Percentiles rank a stretch among this genome's conserved stretches.
phyloP scores from a whole-genome alignment of 2,888 invertebrate species.

The Epinotia nisella region DNA sequence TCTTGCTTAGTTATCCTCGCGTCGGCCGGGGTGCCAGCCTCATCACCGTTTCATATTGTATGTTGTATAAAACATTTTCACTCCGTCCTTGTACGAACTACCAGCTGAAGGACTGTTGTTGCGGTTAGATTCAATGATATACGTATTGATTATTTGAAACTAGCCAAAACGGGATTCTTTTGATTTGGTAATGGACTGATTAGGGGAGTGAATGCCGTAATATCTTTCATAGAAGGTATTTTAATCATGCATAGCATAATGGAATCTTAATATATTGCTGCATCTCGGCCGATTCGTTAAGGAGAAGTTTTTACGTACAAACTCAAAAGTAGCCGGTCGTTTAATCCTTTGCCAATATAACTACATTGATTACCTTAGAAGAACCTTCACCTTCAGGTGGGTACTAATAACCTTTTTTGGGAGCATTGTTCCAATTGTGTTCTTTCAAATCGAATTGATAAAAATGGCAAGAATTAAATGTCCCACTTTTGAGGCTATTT shows the following conservation, averaged over 20 bases:
- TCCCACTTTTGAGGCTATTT: background rate
- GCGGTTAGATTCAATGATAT: background rate
- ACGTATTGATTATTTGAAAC: background rate
- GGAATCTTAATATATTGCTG: background rate
- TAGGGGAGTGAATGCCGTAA: background rate
- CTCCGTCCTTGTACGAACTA: background rate
- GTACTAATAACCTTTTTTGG: too few species aligned
- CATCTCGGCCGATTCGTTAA: constrained; percentile 5
- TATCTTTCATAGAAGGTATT: background rate
- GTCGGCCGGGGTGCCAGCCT: constrained; percentile 10
- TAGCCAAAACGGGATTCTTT: background rate
- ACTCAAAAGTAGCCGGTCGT: background rate
- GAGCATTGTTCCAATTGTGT: too few species aligned
- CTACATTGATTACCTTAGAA: background rate
- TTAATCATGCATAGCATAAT: background rate
- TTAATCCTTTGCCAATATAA: background rate
- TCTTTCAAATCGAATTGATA: too few species aligned
- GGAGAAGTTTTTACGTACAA: background rate
- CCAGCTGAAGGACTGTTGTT: background rate
- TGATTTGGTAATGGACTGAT: background rate
- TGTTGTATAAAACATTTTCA: background rate
- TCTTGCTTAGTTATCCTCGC: constrained; percentile 39
- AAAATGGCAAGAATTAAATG: background rate
- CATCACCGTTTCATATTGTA: background rate
- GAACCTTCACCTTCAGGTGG: too few species aligned